A percentile compares a stretch with the other conserved stretches of the same genome.
These are phyloP conservation scores for Drosophila yooni DNA, from an alignment of 2,888 invertebrate genomes.

Conservation along the genomic window DNA sequence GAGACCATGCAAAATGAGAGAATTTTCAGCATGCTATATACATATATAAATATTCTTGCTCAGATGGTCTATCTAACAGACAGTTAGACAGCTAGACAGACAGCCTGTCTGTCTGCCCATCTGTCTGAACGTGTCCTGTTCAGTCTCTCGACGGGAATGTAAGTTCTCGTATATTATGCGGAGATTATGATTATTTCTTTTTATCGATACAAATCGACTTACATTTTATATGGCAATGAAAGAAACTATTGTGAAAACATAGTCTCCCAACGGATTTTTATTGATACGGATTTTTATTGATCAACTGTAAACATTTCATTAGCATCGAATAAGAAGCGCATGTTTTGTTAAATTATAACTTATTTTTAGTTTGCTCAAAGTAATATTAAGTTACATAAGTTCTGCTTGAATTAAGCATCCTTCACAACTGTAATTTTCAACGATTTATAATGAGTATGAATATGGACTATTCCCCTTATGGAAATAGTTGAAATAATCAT, in stretches of 20 bases:
- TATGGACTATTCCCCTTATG: not conserved
- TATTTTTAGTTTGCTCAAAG: not conserved
- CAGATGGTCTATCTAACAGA: not conserved
- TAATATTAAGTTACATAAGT: not conserved
- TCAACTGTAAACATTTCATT: not conserved
- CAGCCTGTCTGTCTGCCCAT: not conserved
- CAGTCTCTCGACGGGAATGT: not conserved
- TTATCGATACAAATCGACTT: not conserved
- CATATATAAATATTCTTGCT: not conserved
- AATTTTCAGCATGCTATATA: no score
- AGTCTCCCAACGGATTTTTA: no score
- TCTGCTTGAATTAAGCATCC: not conserved
- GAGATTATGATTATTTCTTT: not conserved
- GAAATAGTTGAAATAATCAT: not conserved
- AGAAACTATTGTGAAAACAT: rapidly evolving
- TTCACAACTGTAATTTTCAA: not conserved
- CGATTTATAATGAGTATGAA: not conserved
- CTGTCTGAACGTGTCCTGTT: not conserved
- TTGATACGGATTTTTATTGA: no score
- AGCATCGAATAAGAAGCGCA: no score
- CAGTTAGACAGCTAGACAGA: no score
- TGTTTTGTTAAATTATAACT: not conserved
- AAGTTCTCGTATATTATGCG: not conserved
- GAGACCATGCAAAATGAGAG: not conserved
- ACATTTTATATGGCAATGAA: no score